A percentile compares a stretch with the other conserved stretches of the same genome.
phyloP scores from a whole-genome alignment of 2,888 invertebrate genomes.

The Molanna angustata region DNA sequence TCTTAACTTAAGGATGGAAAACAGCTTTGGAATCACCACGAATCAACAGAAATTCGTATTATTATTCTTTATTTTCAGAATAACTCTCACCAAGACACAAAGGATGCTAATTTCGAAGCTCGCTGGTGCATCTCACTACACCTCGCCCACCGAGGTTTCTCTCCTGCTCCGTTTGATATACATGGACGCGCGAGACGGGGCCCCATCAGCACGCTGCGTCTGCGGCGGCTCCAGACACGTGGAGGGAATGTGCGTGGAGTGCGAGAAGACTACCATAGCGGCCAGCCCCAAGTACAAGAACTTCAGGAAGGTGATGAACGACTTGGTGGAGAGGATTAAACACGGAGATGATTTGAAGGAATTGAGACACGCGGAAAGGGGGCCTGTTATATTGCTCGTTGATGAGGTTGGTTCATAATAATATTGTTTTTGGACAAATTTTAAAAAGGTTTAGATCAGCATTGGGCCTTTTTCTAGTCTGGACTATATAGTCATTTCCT shows the following conservation, averaged over 20 bases:
- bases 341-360: constrained; percentile 43
- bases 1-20: no score
- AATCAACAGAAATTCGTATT: no score
- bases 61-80: no score
- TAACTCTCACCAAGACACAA: constrained; percentile 33
- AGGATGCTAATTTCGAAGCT: constrained; percentile 21
- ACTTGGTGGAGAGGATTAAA: constrained; percentile 43
- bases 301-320: constrained; percentile 44
- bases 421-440: no score
- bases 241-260: constrained; percentile 45
- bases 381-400: constrained; percentile 65
- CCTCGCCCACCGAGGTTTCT: constrained; percentile 17
- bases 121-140: constrained; percentile 34
- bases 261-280: constrained; percentile 39
- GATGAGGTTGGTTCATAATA: constrained; percentile 65
- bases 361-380: constrained; percentile 49
- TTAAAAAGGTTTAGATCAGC: no score
- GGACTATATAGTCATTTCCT: no score
- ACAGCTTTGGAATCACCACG: no score
- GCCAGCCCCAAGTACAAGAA: constrained; percentile 13
- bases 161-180: constrained; percentile 25
- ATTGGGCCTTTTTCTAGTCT: no score
- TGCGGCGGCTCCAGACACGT: constrained; percentile 28
- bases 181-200: constrained; percentile 7
- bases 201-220: constrained; percentile 11